Conservation (phyloP, 2,113 vertebrate species). For the Hyperoodon ampullatus region DNA sequence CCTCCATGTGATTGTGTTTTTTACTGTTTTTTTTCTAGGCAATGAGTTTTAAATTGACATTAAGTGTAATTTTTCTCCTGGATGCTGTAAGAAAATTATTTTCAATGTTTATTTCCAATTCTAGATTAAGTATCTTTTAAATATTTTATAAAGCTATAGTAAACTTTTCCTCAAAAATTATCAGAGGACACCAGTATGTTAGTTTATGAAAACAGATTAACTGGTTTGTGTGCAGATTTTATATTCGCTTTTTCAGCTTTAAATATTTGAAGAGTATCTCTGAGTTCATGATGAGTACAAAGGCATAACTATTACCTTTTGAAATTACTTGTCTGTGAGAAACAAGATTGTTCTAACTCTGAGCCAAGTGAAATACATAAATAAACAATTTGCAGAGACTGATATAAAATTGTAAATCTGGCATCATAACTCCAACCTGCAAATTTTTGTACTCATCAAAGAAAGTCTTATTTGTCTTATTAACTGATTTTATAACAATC, state of each 20-base stretch:
- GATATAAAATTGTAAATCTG: not conserved
- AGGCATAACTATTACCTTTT: no score
- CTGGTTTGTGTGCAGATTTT: not conserved
- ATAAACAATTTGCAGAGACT: not conserved
- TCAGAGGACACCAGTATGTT: not conserved
- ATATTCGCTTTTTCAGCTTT: not conserved
- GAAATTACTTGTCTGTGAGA: not conserved
- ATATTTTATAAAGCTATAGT: not conserved
- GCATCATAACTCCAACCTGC: not conserved
- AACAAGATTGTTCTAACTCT: not conserved
- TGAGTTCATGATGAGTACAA: not conserved
- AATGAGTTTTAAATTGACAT: not conserved
- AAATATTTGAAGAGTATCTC: not conserved
- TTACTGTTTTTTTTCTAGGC: not conserved
- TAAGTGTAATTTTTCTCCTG: not conserved
- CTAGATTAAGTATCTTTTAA: not conserved
- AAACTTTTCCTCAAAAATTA: not conserved
- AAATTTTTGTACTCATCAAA: not conserved
- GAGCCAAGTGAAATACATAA: not conserved
- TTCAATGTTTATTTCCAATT: not conserved
- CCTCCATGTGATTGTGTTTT: not conserved
- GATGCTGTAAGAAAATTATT: not conserved
- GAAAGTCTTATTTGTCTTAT: not conserved
- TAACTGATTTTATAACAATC: not conserved
- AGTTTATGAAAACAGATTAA: not conserved